Conservation (phyloP, 2,888 invertebrate species). For the Chloroclysta siterata region DNA sequence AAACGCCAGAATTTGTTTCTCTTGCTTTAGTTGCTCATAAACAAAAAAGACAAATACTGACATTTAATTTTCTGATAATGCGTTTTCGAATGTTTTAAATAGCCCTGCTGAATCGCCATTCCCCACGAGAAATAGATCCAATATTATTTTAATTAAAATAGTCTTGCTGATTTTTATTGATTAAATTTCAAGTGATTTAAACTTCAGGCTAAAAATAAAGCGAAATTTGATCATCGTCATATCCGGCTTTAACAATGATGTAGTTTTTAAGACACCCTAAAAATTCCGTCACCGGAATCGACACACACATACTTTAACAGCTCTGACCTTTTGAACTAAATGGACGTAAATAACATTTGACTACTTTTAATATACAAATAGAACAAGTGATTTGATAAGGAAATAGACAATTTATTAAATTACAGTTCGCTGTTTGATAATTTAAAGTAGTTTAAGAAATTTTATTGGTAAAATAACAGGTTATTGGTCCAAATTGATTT, state of each 20-base stretch:
- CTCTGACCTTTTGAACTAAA: neutral
- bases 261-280: neutral
- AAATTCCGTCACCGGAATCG: neutral
- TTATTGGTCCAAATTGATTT: conserved; percentile 33
- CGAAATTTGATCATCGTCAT: too few species aligned
- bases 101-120: too few species aligned
- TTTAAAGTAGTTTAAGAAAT: conserved; percentile 16
- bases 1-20: too few species aligned
- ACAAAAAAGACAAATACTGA: too few species aligned
- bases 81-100: too few species aligned
- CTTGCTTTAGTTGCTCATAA: too few species aligned
- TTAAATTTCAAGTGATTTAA: too few species aligned
- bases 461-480: conserved; percentile 7
- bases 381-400: conserved; percentile 17
- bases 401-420: conserved; percentile 39
- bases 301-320: neutral
- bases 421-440: conserved; percentile 31
- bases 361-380: neutral
- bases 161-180: too few species aligned
- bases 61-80: too few species aligned
- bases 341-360: neutral
- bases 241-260: neutral
- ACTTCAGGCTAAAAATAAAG: too few species aligned
- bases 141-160: too few species aligned
- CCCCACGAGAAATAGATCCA: too few species aligned